Conservation (phyloP, 2,888 invertebrate species). For the Synergus itoensis region DNA sequence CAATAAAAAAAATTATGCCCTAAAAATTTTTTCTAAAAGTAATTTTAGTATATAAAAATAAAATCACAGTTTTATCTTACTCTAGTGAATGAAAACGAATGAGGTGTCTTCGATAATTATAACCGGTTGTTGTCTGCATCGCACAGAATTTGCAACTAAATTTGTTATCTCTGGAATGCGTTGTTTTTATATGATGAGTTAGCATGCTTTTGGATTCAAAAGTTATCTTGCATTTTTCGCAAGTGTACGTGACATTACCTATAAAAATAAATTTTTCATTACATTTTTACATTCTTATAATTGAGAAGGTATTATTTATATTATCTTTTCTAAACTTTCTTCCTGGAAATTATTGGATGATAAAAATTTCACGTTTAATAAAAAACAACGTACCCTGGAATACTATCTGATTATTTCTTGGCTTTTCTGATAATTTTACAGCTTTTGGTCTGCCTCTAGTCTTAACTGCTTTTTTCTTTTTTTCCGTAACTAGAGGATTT, state of each 20-base stretch:
- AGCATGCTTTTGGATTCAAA: neutral
- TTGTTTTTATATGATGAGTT: conserved; percentile 7
- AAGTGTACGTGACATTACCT: neutral
- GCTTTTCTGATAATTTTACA: no score
- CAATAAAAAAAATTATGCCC: neutral
- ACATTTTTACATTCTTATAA: no score
- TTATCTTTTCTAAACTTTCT: no score
- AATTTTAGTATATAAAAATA: neutral
- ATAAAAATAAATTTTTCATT: neutral
- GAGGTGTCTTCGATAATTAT: neutral
- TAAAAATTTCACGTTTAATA: no score
- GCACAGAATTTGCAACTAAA: neutral
- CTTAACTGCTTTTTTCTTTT: no score
- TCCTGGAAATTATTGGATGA: no score
- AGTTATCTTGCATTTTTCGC: neutral
- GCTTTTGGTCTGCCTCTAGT: no score
- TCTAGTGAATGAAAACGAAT: neutral
- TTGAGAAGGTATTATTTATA: no score
- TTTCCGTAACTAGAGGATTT: no score
- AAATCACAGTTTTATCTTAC: neutral
- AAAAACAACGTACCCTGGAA: no score
- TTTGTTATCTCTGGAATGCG: neutral
- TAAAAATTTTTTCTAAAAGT: neutral
- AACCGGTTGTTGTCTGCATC: neutral
- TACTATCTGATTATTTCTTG: neutral